phyloP scores from a whole-genome alignment of 1,140 invertebrate genomes.

The Drosophila sturtevanti region DNA sequence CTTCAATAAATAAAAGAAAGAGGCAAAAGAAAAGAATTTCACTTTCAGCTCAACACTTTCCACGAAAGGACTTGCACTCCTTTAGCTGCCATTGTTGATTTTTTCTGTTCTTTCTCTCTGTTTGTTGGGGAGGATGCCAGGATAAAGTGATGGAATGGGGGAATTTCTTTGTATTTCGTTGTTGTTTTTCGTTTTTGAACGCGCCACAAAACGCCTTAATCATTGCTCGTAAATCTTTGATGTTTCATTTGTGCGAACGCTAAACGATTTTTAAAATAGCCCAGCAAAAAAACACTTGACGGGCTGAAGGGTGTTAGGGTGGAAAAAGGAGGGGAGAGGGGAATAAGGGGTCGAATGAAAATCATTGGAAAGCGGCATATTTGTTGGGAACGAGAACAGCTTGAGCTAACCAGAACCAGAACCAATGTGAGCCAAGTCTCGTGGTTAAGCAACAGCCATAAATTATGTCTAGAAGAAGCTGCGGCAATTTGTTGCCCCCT shows the following conservation, averaged over 20 bases:
- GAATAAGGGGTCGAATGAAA: neutral
- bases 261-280: slow-evolving; percentile 75
- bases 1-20: slow-evolving; percentile 62
- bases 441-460: slow-evolving; percentile 56
- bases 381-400: slow-evolving; percentile 14
- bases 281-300: slow-evolving; percentile 23
- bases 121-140: slow-evolving; percentile 44
- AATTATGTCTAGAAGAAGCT: slow-evolving; percentile 57
- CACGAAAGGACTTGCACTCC: slow-evolving; percentile 50
- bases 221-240: slow-evolving; percentile 81
- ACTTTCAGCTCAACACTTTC: slow-evolving; percentile 62
- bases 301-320: slow-evolving; percentile 19
- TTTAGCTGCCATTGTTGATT: slow-evolving; percentile 24
- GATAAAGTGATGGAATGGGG: too few relatives aligned
- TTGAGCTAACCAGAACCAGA: slow-evolving; percentile 14
- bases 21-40: slow-evolving; percentile 42
- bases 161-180: neutral
- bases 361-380: slow-evolving; percentile 2
- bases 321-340: neutral
- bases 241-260: slow-evolving; percentile 78
- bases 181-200: slow-evolving; percentile 18
- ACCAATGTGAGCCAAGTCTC: slow-evolving; percentile 32
- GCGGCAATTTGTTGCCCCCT: slow-evolving; percentile 55
- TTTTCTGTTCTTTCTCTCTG: slow-evolving; percentile 30
- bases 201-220: slow-evolving; percentile 71